phyloP scores from a whole-genome alignment of 1,140 invertebrate species.

The Acyrthosiphon pisum region DNA sequence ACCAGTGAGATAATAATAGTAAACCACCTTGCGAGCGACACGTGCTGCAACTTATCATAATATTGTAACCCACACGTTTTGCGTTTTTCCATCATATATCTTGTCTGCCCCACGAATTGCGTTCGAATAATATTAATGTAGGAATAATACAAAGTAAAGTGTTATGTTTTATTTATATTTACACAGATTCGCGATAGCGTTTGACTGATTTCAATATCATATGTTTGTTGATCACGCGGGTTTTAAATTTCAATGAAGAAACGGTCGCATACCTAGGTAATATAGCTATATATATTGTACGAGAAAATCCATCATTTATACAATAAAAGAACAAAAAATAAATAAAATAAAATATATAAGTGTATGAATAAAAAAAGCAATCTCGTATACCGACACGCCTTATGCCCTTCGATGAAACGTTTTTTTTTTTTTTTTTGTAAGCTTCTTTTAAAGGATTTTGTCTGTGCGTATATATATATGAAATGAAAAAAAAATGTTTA shows the following conservation, averaged over 20 bases:
- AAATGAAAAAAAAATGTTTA: not conserved
- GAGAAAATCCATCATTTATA: not conserved
- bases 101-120: not conserved
- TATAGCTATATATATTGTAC: not conserved
- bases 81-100: not conserved
- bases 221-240: not conserved
- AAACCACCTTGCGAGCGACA: not conserved
- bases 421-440: not conserved
- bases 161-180: not conserved
- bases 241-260: not conserved
- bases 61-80: not conserved
- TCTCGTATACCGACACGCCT: not conserved
- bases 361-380: not conserved
- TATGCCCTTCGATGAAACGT: not conserved
- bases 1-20: not conserved
- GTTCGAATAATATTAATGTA: not conserved
- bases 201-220: conserved; percentile 6
- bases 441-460: not conserved
- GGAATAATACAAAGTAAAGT: not conserved
- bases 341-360: not conserved
- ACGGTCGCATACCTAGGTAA: not conserved
- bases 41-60: not conserved
- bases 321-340: conserved; percentile 6
- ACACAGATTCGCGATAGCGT: not conserved
- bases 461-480: not conserved